A percentile compares a stretch with the other conserved stretches of the same genome.
These are phyloP conservation scores for Sipunculus nudus DNA, from an alignment of 2,888 invertebrate species.

Conservation along the genomic window DNA sequence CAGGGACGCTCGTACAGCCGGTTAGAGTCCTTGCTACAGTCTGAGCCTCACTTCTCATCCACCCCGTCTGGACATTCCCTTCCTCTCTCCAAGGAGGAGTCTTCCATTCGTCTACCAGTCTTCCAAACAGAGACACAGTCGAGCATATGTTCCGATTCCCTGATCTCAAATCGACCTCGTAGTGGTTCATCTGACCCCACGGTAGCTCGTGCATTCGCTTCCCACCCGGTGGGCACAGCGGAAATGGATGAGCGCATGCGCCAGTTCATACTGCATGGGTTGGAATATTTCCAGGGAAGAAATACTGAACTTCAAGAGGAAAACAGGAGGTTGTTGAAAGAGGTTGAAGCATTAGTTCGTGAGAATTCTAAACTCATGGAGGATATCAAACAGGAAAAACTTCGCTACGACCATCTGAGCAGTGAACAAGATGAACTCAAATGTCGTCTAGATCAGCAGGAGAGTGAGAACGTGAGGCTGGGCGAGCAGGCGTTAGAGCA, in stretches of 20 bases:
- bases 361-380: conserved; percentile 4
- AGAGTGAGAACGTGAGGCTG: conserved; percentile 17
- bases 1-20: no score
- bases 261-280: conserved; percentile 9
- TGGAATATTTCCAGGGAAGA: conserved; percentile 16
- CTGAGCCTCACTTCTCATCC: neutral
- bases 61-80: neutral
- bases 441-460: neutral
- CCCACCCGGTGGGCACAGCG: neutral
- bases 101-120: no score
- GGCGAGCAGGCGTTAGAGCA: conserved; percentile 12
- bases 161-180: no score
- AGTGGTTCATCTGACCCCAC: no score
- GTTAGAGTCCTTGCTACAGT: neutral
- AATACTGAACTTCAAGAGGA: neutral
- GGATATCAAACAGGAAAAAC: no score
- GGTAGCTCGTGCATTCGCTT: no score
- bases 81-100: conserved; percentile 5
- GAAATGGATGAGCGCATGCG: neutral
- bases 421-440: conserved; percentile 9
- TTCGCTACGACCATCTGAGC: neutral
- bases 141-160: no score
- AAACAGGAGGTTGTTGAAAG: neutral
- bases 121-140: no score
- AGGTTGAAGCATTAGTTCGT: neutral